Base-by-base conservation (phyloP, 2,888 invertebrate genomes). In the Coleophora flavipennella region DNA sequence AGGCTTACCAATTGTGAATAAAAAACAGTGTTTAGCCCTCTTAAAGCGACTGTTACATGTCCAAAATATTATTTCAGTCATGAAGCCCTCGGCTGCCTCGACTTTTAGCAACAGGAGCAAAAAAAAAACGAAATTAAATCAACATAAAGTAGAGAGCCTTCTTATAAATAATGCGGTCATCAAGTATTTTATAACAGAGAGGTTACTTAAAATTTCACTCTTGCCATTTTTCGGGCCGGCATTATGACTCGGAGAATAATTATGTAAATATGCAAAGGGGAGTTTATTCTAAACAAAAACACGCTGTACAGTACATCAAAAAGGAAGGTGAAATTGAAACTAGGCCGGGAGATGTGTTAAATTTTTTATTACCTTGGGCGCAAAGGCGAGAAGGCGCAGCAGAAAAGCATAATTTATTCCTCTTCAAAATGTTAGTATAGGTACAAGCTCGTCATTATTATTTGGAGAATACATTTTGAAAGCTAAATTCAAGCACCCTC, bases 81-180 rank as follows among this genome's bases (percentile, higher is more conserved):
- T 41, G 40, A 47, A 33, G 38, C 27, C 40, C 40, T 47, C 41
- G 50, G 46, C 50, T 52, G n/a, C n/a, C n/a, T n/a, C n/a, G n/a
- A n/a, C n/a, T 49, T 47, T 45, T 47, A 39, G 42, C 41, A 41
- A 36, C 43, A 37, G 40, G 48, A 55, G 54, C 54, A 53, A 61
- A 55, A 51, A 50, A 50, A 49, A 44, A 38, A 42, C 49, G 47
- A 53, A 64, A 66, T 63, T 59, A 61, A 64, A 61, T 55, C 53
- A 51, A 52, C 59, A 59, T 58, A 59, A 61, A 60, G 56, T 55
- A 53, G 44, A 46, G 42, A 46, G 51, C 49, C 54, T 39, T 50
- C 56, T 65, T 60, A 60, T 65, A 63, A 65, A 67, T 64, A 68
- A 67, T 61, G 58, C 57, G 61, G 59, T 60, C 59, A 57, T 59